Base-by-base conservation (phyloP, 1,140 invertebrate genomes). In the Conopomorpha cramerella region DNA sequence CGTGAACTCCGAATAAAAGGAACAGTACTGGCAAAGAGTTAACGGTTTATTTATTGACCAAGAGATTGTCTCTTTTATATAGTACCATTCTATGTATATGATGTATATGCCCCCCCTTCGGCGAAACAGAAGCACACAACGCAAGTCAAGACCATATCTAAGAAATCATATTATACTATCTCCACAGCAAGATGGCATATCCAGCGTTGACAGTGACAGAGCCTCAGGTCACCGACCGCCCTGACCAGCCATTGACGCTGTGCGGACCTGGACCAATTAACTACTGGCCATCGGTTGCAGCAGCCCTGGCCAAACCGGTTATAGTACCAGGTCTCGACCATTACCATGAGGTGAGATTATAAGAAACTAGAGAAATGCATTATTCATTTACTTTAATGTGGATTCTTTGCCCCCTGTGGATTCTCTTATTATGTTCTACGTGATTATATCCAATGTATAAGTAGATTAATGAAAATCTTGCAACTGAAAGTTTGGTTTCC, bases 211-310 rank as follows among this genome's bases (percentile, higher is more conserved):
- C 16, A 29, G 52, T 68, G 10, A 36, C 49, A 16, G 42, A 46
- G 1, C 66, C 67, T 0, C 42, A 33, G 13, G 62, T 72, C 34
- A 37, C 43, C 17, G 58, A 72, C 15, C 51, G 66, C 4, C 34
- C 51, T 0, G 42, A 60, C 2, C 30, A 32, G 12, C 55, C 64
- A 16, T 55, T 56, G 0, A 16, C 61, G 11, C 34, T 72, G 2
- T 76, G 67, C 41, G 70, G 70, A 0, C 63, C 70, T 0, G 67
- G 67, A 1, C 62, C 65, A 1, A 50, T 49, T 27, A 54, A 74
- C 30, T 8, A 64, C 1, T 58, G 53, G 49, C 66, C 70, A 2
- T 68, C 70, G 0, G 63, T 71, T 1, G 23, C 30, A 13, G 49
- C 66, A 17, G 66, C 63, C 3, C 34, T 63, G 2, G 47, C 38